Evolutionary conservation across 1,140 invertebrate genomes (phyloP).

Genomic region (Orius insidiosus): DNA sequence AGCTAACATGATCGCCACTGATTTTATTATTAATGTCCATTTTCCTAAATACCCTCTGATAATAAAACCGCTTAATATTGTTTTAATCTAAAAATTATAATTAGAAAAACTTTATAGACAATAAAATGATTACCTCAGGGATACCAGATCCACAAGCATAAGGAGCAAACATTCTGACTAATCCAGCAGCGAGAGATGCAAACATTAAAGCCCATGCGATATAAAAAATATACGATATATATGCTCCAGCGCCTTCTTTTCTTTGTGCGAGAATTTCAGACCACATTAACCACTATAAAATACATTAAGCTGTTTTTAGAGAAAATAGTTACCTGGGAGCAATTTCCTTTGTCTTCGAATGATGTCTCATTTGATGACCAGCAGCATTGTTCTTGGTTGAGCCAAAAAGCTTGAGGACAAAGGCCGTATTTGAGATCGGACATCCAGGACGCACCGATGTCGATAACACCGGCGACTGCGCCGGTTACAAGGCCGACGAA

Average conservation of each 20-base stretch:
- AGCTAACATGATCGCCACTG: constrained; percentile 76
- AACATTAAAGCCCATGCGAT: constrained; percentile 84
- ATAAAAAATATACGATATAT: constrained; percentile 90
- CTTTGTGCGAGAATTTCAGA: constrained; percentile 73
- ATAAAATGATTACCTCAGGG: constrained; percentile 58
- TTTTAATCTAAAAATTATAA: constrained; percentile 82
- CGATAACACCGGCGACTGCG: constrained; percentile 68
- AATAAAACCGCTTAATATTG: constrained; percentile 98
- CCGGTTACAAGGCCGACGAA: constrained; percentile 82
- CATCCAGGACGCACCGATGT: constrained; percentile 99
- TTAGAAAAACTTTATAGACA: constrained; percentile 5
- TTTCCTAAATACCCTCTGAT: constrained; percentile 97
- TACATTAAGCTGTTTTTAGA: constrained; percentile 57
- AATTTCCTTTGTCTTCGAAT: constrained; percentile 68
- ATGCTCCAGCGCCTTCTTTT: constrained; percentile 60
- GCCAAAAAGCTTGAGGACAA: constrained; percentile 95
- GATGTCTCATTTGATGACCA: constrained; percentile 95
- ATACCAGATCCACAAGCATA: constrained; percentile 99
- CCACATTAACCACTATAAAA: constrained; percentile 79
- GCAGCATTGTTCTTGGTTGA: constrained; percentile 98
- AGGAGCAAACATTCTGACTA: constrained; percentile 96
- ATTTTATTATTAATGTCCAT: constrained; percentile 98
- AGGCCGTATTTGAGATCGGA: constrained; percentile 97
- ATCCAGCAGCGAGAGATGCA: constrained; percentile 76
- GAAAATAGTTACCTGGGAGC: constrained; percentile 63